These are phyloP conservation scores for Hemibagrus guttatus DNA, from an alignment of 2,797 vertebrate genomes.

Conservation along the genomic window DNA sequence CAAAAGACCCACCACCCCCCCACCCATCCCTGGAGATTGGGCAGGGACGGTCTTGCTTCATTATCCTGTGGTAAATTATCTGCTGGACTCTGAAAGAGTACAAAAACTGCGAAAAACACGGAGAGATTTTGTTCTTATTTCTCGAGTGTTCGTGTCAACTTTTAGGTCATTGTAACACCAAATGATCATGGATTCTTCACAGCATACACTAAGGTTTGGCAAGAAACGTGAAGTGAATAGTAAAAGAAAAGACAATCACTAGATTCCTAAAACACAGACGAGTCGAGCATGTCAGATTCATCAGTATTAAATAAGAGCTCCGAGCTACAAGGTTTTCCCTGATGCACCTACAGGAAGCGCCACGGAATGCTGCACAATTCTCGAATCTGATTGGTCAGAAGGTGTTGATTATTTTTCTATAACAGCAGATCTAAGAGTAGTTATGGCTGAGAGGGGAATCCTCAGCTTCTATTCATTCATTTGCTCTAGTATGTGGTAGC, in stretches of 20 bases:
- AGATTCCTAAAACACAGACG: neutral
- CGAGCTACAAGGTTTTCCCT: neutral
- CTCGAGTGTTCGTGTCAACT: neutral
- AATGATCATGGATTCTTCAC: neutral
- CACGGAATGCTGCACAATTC: neutral
- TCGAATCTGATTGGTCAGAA: neutral
- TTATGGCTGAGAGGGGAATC: neutral
- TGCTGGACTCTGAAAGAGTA: constrained; percentile 40
- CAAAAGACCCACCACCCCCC: neutral
- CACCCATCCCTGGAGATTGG: constrained; percentile 54
- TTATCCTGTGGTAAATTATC: constrained; percentile 50
- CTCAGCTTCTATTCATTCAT: no score
- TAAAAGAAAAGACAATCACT: neutral
- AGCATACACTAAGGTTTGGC: neutral
- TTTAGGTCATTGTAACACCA: constrained; percentile 1
- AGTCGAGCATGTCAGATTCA: neutral
- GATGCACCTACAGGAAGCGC: neutral
- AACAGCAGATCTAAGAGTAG: neutral
- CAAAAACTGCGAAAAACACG: neutral
- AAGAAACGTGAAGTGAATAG: neutral
- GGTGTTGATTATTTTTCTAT: neutral
- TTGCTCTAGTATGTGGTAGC: no score
- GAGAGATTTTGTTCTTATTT: neutral
- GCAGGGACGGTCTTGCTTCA: constrained; percentile 51
- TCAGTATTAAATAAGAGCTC: neutral